Percentiles rank a stretch among this genome's conserved stretches.
phyloP scores from a whole-genome alignment of 2,797 vertebrate genomes.

The Hydrophis major region DNA sequence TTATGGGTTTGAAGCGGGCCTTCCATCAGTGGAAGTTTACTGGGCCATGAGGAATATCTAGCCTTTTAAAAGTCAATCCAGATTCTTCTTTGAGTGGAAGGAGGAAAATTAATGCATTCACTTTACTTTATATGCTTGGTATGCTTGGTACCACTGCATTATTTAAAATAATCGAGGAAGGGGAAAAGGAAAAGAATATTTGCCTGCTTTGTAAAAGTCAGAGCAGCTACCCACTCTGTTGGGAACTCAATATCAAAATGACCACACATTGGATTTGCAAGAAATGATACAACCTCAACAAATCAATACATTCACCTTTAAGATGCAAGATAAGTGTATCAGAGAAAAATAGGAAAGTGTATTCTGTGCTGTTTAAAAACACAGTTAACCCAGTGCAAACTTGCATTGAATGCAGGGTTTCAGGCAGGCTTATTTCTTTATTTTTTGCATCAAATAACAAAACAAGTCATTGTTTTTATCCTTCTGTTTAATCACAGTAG shows the following conservation, averaged over 20 bases:
- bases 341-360: background rate
- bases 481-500: background rate
- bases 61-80: background rate
- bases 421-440: background rate
- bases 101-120: background rate
- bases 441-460: background rate
- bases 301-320: background rate
- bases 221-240: background rate
- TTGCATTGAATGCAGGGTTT: background rate
- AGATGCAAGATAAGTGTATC: background rate
- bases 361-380: background rate
- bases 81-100: background rate
- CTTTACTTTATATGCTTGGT: background rate
- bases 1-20: background rate
- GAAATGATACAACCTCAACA: background rate
- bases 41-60: background rate
- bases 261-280: background rate
- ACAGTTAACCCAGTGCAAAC: background rate
- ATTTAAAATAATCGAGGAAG: background rate
- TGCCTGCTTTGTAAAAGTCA: slow-evolving; percentile 15
- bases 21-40: background rate
- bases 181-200: background rate
- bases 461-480: background rate
- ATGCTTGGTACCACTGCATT: slow-evolving; percentile 1
- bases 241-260: slow-evolving; percentile 1